A percentile compares a stretch with the other conserved stretches of the same genome.
Conservation (phyloP, 2,888 invertebrate species). For the Sipunculus nudus region DNA sequence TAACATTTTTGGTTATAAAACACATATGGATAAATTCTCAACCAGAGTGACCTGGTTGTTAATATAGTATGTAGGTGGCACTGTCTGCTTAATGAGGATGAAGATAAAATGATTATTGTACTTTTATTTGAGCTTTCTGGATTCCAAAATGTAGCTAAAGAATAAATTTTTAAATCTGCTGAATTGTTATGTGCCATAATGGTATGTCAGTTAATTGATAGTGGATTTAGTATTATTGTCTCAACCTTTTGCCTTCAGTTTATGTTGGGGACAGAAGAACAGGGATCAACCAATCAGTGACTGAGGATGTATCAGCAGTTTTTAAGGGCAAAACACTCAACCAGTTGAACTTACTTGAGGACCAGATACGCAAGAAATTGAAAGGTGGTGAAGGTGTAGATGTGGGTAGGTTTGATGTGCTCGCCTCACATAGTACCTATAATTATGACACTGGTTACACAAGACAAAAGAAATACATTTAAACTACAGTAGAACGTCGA, state of each 20-base stretch:
- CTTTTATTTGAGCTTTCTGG: neutral
- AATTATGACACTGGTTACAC: neutral
- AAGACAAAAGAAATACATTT: neutral
- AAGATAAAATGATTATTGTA: slow-evolving; percentile 2
- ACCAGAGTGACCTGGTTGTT: too few species aligned
- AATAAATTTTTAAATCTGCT: too few species aligned
- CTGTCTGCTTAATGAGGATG: too few species aligned
- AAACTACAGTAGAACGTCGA: neutral
- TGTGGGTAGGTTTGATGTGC: slow-evolving; percentile 76
- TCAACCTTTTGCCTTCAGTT: slow-evolving; percentile 45
- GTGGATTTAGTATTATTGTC: too few species aligned
- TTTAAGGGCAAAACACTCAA: slow-evolving; percentile 92
- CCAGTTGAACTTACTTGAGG: slow-evolving; percentile 84
- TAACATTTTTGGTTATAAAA: too few species aligned
- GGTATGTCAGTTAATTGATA: too few species aligned
- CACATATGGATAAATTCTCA: too few species aligned
- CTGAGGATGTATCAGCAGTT: slow-evolving; percentile 85
- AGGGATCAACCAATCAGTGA: slow-evolving; percentile 90
- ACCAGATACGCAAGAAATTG: slow-evolving; percentile 87
- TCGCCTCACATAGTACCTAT: neutral
- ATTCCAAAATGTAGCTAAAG: too few species aligned
- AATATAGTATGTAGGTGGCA: too few species aligned
- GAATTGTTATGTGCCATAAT: too few species aligned
- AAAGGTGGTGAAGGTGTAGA: slow-evolving; percentile 88
- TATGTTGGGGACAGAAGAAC: slow-evolving; percentile 64